phyloP scores from a whole-genome alignment of 2,888 invertebrate species.

The Leucophora obtusa region DNA sequence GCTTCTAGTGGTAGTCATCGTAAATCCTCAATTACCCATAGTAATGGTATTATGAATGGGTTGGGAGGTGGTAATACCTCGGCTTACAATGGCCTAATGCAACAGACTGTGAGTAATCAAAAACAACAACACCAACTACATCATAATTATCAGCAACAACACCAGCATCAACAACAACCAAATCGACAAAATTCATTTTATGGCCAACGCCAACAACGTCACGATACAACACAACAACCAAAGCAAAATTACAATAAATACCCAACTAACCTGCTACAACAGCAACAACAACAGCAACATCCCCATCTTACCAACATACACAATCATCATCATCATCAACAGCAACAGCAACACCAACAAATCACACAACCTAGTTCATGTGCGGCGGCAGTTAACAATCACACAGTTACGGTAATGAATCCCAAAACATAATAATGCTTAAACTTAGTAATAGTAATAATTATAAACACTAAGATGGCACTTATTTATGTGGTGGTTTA shows the following conservation, averaged over 20 bases:
- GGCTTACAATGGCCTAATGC: constrained; percentile 75
- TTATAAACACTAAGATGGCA: constrained; percentile 10
- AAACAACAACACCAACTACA: constrained; percentile 74
- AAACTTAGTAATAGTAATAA: neutral
- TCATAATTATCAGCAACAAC: constrained; percentile 67
- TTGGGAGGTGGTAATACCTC: constrained; percentile 66
- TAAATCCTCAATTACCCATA: constrained; percentile 73
- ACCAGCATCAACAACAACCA: constrained; percentile 72
- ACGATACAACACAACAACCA: constrained; percentile 64
- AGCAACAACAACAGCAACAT: constrained; percentile 59
- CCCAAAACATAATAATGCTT: constrained; percentile 16
- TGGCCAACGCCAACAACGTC: constrained; percentile 70
- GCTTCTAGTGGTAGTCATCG: constrained; percentile 78
- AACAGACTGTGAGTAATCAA: constrained; percentile 78
- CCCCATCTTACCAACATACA: constrained; percentile 39
- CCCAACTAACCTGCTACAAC: constrained; percentile 67
- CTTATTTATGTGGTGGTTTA: neutral
- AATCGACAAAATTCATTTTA: constrained; percentile 68
- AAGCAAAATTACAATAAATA: constrained; percentile 68
- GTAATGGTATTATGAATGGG: constrained; percentile 40
- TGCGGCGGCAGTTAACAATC: constrained; percentile 58
- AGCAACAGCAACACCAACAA: constrained; percentile 32
- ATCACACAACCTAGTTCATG: constrained; percentile 51
- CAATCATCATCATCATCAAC: constrained; percentile 31
- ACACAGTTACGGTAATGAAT: constrained; percentile 61